Conservation (phyloP, 2,113 vertebrate species). For the Muntiacus reevesi region DNA sequence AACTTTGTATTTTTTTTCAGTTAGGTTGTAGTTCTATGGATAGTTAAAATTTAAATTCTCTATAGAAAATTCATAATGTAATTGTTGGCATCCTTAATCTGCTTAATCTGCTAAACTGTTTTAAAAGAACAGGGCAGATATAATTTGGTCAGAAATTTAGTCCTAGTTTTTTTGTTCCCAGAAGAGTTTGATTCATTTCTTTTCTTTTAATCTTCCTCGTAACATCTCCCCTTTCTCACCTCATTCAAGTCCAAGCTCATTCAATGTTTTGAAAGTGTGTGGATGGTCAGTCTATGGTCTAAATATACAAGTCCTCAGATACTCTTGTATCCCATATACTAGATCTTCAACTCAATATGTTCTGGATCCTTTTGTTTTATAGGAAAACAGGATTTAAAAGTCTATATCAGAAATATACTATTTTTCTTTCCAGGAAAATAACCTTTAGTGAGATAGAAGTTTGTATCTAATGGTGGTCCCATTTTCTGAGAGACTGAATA, state of each 20-base stretch:
- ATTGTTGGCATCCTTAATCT: not conserved
- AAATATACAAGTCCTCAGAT: not conserved
- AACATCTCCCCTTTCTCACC: not conserved
- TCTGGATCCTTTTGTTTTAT: not conserved
- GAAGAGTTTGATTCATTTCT: not conserved
- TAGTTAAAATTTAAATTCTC: not conserved
- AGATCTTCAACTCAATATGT: not conserved
- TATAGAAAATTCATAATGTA: not conserved
- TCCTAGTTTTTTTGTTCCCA: not conserved
- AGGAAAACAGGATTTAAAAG: not conserved
- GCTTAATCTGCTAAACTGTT: not conserved
- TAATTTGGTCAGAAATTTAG: not conserved
- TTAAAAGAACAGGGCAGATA: not conserved
- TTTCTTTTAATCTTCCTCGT: not conserved
- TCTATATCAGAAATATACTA: not conserved
- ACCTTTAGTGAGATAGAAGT: not conserved
- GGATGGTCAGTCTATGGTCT: not conserved
- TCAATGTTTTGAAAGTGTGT: not conserved
- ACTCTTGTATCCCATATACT: not conserved
- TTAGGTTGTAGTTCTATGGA: not conserved
- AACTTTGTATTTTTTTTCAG: not conserved
- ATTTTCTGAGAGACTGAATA: not conserved
- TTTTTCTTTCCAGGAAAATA: constrained; percentile 6
- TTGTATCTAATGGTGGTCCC: not conserved
- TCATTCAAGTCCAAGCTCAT: not conserved